phyloP scores from a whole-genome alignment of 2,113 vertebrate genomes.

The Azemiops feae region DNA sequence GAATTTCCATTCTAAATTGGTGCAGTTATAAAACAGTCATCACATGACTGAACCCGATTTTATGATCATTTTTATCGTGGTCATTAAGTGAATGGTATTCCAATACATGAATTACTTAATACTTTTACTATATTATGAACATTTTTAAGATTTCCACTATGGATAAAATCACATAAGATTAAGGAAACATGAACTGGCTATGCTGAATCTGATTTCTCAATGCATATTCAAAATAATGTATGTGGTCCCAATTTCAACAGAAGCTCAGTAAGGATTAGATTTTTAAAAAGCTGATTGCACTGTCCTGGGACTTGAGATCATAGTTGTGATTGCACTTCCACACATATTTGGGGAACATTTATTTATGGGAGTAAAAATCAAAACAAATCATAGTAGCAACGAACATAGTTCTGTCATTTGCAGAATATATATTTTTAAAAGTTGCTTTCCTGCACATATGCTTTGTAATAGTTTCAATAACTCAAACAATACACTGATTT shows the following conservation, averaged over 20 bases:
- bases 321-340: not conserved
- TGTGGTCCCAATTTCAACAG: conserved; percentile 24
- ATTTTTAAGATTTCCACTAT: not conserved
- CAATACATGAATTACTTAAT: not conserved
- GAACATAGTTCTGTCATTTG: not conserved
- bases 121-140: not conserved
- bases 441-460: conserved; percentile 33
- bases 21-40: not conserved
- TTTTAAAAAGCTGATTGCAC: not conserved
- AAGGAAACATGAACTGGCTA: not conserved
- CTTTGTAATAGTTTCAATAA: conserved; percentile 35
- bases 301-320: conserved; percentile 2
- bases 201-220: not conserved
- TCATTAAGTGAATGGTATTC: not conserved
- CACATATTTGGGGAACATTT: not conserved
- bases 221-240: not conserved
- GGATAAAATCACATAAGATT: not conserved
- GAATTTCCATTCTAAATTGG: too few relatives aligned
- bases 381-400: not conserved
- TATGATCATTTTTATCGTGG: not conserved
- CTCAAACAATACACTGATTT: conserved; percentile 6
- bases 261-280: not conserved
- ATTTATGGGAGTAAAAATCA: conserved; percentile 13
- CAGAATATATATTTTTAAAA: conserved; percentile 26
- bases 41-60: not conserved